A percentile compares a stretch with the other conserved stretches of the same genome.
Evolutionary conservation across 2,797 vertebrate genomes (phyloP).

Genomic region (Melanotaenia boesemani): DNA sequence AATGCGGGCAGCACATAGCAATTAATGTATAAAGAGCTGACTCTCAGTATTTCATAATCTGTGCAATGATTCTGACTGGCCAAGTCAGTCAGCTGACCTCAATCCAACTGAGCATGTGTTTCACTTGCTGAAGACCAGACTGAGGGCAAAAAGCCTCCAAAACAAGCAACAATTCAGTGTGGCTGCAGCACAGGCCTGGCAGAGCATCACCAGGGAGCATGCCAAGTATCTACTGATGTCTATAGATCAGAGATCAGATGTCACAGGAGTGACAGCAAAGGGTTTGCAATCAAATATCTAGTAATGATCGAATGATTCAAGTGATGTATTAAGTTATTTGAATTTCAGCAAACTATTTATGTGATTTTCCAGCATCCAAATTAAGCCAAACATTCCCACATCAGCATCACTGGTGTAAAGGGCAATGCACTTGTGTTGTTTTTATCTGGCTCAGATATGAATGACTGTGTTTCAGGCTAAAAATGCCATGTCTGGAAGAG

Average conservation of each 20-base stretch:
- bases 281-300: constrained; percentile 33
- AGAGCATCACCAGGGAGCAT: constrained; percentile 50
- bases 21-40: constrained; percentile 31
- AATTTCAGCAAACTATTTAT: constrained; percentile 11
- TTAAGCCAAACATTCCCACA: not conserved
- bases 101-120: constrained; percentile 67
- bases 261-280: constrained; percentile 29
- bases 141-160: constrained; percentile 58
- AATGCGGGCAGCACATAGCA: constrained; percentile 6
- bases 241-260: constrained; percentile 41
- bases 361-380: constrained; percentile 5
- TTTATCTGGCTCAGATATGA: constrained; percentile 28
- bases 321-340: not conserved
- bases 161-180: constrained; percentile 65
- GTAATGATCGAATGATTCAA: constrained; percentile 12
- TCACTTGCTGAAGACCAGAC: constrained; percentile 59
- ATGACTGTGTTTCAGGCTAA: constrained; percentile 38
- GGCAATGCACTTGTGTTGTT: constrained; percentile 15
- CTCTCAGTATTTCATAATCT: constrained; percentile 29
- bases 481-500: constrained; percentile 34
- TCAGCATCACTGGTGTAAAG: constrained; percentile 2
- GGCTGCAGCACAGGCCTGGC: constrained; percentile 65
- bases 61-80: constrained; percentile 33
- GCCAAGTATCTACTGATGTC: constrained; percentile 64
- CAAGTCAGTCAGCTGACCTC: constrained; percentile 59